phyloP scores from a whole-genome alignment of 2,797 vertebrate genomes.

The Coregonus ussuriensis region DNA sequence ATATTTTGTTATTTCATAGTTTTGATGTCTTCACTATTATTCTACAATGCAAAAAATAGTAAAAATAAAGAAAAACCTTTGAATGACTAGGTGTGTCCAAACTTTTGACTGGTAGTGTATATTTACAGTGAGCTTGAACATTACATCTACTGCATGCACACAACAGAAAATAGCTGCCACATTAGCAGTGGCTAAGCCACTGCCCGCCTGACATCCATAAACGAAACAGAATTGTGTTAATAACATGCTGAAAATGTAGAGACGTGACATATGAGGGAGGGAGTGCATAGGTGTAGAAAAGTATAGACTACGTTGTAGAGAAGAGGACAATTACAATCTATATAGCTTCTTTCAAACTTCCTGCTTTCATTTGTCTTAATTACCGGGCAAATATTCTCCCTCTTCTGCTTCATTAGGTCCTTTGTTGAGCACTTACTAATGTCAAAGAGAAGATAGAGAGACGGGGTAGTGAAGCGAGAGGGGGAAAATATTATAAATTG shows the following conservation, averaged over 20 bases:
- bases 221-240: conserved; percentile 24
- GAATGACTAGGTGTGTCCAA: too few species aligned
- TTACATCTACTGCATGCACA: conserved; percentile 5
- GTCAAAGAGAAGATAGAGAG: conserved; percentile 76
- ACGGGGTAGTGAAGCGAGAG: conserved; percentile 60
- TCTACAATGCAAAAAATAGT: too few species aligned
- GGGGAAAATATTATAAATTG: conserved; percentile 50
- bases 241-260: conserved; percentile 29
- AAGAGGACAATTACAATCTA: conserved; percentile 72
- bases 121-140: too few species aligned
- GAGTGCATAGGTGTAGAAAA: conserved; percentile 26
- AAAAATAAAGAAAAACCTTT: too few species aligned
- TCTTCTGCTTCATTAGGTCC: conserved; percentile 78
- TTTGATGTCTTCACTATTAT: too few species aligned
- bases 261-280: conserved; percentile 39
- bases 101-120: too few species aligned
- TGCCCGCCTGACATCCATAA: background rate
- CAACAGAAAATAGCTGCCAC: conserved; percentile 3
- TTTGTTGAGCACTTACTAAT: conserved; percentile 78
- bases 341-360: conserved; percentile 70
- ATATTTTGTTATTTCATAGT: too few species aligned
- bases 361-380: conserved; percentile 81
- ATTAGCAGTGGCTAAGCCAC: background rate
- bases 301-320: conserved; percentile 56
- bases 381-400: conserved; percentile 69